These are phyloP conservation scores for Petrocephalus sullivani DNA, from an alignment of 2,797 vertebrate species.

Conservation along the genomic window DNA sequence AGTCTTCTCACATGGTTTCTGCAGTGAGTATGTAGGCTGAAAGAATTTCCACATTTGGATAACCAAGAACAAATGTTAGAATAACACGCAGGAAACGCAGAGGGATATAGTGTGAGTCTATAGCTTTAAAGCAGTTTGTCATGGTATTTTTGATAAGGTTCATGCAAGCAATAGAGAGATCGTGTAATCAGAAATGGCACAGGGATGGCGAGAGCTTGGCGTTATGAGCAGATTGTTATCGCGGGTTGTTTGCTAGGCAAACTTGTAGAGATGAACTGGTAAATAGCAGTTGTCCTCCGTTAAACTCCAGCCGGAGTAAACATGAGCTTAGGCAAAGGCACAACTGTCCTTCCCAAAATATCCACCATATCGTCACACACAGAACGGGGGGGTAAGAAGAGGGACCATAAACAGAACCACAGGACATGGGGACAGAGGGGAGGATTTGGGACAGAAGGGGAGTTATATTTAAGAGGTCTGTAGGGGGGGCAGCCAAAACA, in stretches of 20 bases:
- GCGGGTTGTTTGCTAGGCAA: not conserved
- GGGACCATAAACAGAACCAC: not conserved
- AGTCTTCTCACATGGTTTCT: not conserved
- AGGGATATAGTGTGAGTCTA: not conserved
- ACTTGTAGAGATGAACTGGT: not conserved
- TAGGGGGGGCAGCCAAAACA: not conserved
- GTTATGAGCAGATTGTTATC: not conserved
- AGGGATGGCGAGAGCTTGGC: not conserved
- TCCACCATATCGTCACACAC: not conserved
- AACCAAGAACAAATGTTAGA: not conserved
- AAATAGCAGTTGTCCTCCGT: not conserved
- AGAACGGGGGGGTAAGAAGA: not conserved
- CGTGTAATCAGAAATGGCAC: not conserved
- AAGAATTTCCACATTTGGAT: not conserved
- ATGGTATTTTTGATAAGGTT: not conserved
- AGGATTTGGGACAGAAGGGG: not conserved
- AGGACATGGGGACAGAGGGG: not conserved
- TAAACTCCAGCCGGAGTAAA: not conserved
- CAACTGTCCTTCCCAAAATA: constrained; percentile 6
- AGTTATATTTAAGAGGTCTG: not conserved
- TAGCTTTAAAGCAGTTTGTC: not conserved
- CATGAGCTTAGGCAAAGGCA: not conserved
- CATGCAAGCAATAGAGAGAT: not conserved
- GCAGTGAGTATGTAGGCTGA: not conserved
- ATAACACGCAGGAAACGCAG: not conserved